A percentile compares a stretch with the other conserved stretches of the same genome.
Conservation (phyloP, 1,140 invertebrate genomes). For the Orchestia grillus region DNA sequence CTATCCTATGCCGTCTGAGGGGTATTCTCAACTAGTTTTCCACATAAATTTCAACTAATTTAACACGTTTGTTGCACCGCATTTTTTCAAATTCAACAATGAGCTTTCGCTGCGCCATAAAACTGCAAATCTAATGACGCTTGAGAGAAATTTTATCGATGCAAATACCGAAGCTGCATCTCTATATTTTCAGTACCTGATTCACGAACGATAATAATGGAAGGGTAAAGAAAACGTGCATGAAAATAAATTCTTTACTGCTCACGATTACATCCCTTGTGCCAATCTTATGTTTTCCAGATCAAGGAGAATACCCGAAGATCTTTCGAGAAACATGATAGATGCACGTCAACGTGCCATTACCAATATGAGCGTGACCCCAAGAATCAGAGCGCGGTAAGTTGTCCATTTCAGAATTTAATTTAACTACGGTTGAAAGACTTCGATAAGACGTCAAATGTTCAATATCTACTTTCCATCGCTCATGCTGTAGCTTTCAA, state of each 20-base stretch:
- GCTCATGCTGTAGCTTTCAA: background rate
- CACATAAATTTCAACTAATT: too few relatives aligned
- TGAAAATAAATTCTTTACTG: conserved; percentile 35
- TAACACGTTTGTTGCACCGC: too few relatives aligned
- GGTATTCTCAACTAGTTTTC: too few relatives aligned
- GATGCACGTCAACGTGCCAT: background rate
- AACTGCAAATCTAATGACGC: too few relatives aligned
- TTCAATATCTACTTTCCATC: background rate
- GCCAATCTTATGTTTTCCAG: background rate
- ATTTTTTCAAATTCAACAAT: too few relatives aligned
- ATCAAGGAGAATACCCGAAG: background rate
- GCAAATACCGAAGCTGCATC: background rate
- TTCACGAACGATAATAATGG: background rate
- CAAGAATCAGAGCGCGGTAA: background rate
- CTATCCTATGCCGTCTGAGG: too few relatives aligned
- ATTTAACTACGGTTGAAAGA: background rate
- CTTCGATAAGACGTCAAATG: background rate
- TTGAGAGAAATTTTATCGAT: background rate
- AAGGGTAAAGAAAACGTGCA: background rate
- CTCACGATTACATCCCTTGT: conserved; percentile 2
- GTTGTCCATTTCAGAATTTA: background rate
- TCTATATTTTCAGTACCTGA: background rate
- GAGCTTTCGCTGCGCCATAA: too few relatives aligned
- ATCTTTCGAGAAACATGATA: too few relatives aligned
- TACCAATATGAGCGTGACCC: background rate